Base-by-base conservation (phyloP, 2,888 invertebrate genomes). In the Torymus texanus region DNA sequence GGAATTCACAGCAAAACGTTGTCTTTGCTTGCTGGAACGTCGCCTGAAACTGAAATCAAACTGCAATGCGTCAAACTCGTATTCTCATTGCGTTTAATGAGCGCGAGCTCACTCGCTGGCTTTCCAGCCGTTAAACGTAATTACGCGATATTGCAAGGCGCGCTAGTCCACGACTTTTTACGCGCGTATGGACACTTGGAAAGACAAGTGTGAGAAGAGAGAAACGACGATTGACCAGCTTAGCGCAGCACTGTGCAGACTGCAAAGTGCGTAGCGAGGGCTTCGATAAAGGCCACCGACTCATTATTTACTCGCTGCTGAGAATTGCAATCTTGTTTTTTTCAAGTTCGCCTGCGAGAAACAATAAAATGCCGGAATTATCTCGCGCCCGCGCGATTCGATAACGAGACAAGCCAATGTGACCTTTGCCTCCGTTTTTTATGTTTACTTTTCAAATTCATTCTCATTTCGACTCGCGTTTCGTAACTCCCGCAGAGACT, bases 241-340 rank as follows among this genome's bases (percentile, higher is more conserved):
- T 61, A 51, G 29, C 24, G 50, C 63, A 16, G 41, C 8, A 10
- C 18, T 11, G 61, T 70, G 75, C 74, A 70, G 76, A 80, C 72
- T 76, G 72, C 80, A 68, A 76, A 76, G 67, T 73, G 71, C 61
- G 76, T 71, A 79, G 67, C 63, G 74, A 70, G 68, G 78, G 78
- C 74, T 80, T 77, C 68, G 73, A 80, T 78, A 80, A 78, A 80
- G 80, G 73, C 81, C 79, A 63, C 68, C 81, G 72, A 71, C 75
- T 81, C 72, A 63, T 79, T 82, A 81, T 82, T 80, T 80, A 76
- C 73, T 68, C 73, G 70, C 53, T 61, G 58, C 21, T 55, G 21
- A 29, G 51, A 59, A 68, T 73, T 12, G 61, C 61, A 71, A 72
- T 75, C 75, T 66, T 61, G 62, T 71, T 81, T 71, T 75, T 70